These are phyloP conservation scores for Porites divaricata DNA, from an alignment of 92 coral and sea anemone species.

Conservation along the genomic window DNA sequence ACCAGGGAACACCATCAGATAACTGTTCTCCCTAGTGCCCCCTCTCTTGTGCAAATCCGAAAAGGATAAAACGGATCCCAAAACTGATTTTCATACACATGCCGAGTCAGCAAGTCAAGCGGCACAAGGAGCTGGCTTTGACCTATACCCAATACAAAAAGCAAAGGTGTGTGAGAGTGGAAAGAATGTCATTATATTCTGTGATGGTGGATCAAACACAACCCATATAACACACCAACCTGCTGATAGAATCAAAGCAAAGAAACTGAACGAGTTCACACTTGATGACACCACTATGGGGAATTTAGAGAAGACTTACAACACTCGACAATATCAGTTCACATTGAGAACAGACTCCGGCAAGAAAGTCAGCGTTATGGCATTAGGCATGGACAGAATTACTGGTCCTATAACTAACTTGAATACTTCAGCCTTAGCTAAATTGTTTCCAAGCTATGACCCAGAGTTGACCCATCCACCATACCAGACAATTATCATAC, in stretches of 20 bases:
- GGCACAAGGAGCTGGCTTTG: constrained; percentile 26
- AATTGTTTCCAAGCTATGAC: no score
- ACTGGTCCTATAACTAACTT: constrained; percentile 67
- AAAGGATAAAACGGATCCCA: constrained; percentile 2
- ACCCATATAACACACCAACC: constrained; percentile 75
- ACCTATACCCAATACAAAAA: constrained; percentile 54
- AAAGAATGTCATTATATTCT: constrained; percentile 1
- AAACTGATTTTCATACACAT: constrained; percentile 18
- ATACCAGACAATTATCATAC: constrained; percentile 63
- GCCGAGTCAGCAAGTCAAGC: constrained; percentile 24
- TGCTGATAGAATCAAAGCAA: constrained; percentile 67
- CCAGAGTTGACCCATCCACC: constrained; percentile 59
- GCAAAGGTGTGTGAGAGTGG: constrained; percentile 32
- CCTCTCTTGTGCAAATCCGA: constrained; percentile 39
- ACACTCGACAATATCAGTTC: constrained; percentile 64
- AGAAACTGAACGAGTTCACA: constrained; percentile 35
- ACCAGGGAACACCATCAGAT: no score
- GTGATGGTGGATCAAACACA: constrained; percentile 57
- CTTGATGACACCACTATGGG: constrained; percentile 80
- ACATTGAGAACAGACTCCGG: constrained; percentile 51
- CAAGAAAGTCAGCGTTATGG: constrained; percentile 52
- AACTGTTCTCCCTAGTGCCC: no score
- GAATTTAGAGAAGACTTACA: constrained; percentile 56
- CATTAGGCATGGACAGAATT: constrained; percentile 72
- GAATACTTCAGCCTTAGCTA: constrained; percentile 12